Evolutionary conservation across 2,888 invertebrate genomes (phyloP), one percentile per base, ranked within the genome.

Genomic region (Nomada ferruginata): DNA sequence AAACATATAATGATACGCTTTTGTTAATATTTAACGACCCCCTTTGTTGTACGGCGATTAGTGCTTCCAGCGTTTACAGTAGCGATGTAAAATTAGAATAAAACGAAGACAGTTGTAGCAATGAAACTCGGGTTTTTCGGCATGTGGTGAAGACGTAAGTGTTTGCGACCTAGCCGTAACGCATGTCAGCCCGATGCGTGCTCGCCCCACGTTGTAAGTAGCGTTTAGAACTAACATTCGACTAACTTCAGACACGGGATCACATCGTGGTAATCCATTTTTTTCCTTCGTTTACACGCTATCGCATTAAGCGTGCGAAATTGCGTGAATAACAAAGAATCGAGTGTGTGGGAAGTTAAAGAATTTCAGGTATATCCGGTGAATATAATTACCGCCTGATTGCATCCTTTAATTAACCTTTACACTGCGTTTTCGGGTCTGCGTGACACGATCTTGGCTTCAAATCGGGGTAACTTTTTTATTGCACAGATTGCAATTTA

Each of bases 161-260:
- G 75, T 86, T 82, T 78, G 79, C 65, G 80, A 53, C 84, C 73
- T 85, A 75, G 82, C 76, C 80, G 81, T 84, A 44, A 70, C 87
- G 91, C 92, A 92, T 91, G 91, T 91, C 90, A 87, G 77, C 75
- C 86, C 82, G 85, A 88, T 88, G 87, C 85, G 91, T 92, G 91
- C 90, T 91, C 91, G 87, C 88, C 92, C 92, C 91, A 83, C 88
- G 91, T 92, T 93, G 93, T 93, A 92, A 93, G 93, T 92, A 87
- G 90, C 91, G 91, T 92, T 90, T 91, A 82, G 82, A 87, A 89
- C 93, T 93, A 93, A 93, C 93, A 91, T 85, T 74, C 47, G 76
- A 92, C 91, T 92, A 90, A 90, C 87, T 86, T 82, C 74, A 72
- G 68, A 75, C 20, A 73, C 71, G 59, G 23, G 59, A 73, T 3